Base-by-base conservation (phyloP, 2,797 vertebrate species). In the Enteromius trimaculatus region DNA sequence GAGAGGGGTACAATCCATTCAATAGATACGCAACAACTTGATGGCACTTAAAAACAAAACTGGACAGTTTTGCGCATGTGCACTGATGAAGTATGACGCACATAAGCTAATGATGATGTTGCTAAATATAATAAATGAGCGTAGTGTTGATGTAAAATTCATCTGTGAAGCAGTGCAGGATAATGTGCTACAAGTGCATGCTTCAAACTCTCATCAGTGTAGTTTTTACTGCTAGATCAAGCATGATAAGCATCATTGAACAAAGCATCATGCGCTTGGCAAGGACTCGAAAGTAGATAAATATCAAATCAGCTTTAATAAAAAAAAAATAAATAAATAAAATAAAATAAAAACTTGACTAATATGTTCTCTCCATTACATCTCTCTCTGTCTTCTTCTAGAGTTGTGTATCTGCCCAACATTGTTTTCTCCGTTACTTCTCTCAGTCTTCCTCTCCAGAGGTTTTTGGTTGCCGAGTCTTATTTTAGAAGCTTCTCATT, bases 401-500 rank as follows among this genome's bases (percentile, higher is more conserved):
- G 26, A 34, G 70, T 7, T 34, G 9, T 58, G 7, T 13, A 65
- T 82, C 51, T 29, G 19, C 75, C 78, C 49, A 68, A 47, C 13
- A 47, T n/a, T 9, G 6, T 60, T 47, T 51, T 76, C 42, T 71
- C 16, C 8, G 23, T 66, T 78, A 79, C 47, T 10, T 47, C 58
- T 81, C 72, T 70, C n/a, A 60, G 53, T 29, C 47, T 47, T 47
- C 4, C 21, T 78, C 86, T 89, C 89, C 82, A 77, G 80, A 86
- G 89, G 87, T 83, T 88, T 88, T 65, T 86, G 87, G 84, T 88
- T 85, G 84, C 79, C 37, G 76, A 86, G 66, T 86, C 91, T 92
- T 92, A 91, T 92, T 93, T 93, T 93, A 93, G 92, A 91, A 90
- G 85, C 49, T 87, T 90, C 90, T 93, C 90, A 93, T 94, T 95